A percentile compares a stretch with the other conserved stretches of the same genome.
Evolutionary conservation across 1,140 invertebrate genomes (phyloP).

Genomic region (Bombus haemorrhoidalis): DNA sequence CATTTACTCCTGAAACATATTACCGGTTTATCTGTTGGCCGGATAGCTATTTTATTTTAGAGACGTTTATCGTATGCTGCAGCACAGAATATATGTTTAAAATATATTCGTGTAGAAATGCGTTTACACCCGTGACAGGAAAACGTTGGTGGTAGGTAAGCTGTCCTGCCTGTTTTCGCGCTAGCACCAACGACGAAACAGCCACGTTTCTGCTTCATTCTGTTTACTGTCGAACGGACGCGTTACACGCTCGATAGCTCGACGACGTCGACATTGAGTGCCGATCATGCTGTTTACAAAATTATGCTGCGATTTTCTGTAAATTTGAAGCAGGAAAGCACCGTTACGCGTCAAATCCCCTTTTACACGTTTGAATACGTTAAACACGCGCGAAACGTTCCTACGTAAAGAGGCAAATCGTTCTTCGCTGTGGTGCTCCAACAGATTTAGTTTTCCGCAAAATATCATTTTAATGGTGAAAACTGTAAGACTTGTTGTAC

Average conservation of each 20-base stretch:
- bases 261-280: not conserved
- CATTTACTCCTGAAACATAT: slow-evolving; percentile 70
- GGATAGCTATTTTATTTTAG: slow-evolving; percentile 70
- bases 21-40: slow-evolving; percentile 68
- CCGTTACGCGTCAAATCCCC: not conserved
- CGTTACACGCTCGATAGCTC: not conserved
- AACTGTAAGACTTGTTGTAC: not conserved
- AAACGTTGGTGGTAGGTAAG: not conserved
- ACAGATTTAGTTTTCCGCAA: not conserved
- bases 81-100: slow-evolving; percentile 29
- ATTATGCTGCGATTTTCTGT: not conserved
- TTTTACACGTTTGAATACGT: not conserved
- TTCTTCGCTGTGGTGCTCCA: not conserved
- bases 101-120: slow-evolving; percentile 37
- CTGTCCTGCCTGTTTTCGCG: slow-evolving; percentile 22
- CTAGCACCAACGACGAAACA: slow-evolving; percentile 2
- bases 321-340: not conserved
- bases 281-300: not conserved
- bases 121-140: slow-evolving; percentile 23
- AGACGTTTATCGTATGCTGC: slow-evolving; percentile 55
- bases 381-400: not conserved
- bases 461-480: not conserved
- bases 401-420: not conserved
- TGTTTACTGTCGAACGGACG: not conserved
- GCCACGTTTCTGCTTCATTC: not conserved